These are phyloP conservation scores for Siphlonurus alternatus DNA, from an alignment of 2,888 invertebrate genomes.

Conservation along the genomic window DNA sequence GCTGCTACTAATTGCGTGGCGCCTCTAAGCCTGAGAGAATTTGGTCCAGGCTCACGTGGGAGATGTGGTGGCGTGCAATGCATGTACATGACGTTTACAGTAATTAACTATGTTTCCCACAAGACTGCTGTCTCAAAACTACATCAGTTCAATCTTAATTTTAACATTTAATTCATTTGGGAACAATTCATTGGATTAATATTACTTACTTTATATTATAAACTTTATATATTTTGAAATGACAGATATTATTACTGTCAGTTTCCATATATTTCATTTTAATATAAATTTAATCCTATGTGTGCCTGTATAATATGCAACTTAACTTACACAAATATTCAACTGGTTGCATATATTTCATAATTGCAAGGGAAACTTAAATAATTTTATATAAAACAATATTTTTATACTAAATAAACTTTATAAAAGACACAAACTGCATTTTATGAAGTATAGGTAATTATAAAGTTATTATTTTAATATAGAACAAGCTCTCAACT, in stretches of 20 bases:
- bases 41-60: too few species aligned
- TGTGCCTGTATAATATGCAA: background rate
- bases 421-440: too few species aligned
- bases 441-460: too few species aligned
- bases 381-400: too few species aligned
- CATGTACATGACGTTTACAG: background rate
- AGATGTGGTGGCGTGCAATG: too few species aligned
- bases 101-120: background rate
- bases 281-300: background rate
- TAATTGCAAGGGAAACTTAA: background rate
- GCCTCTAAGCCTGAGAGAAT: too few species aligned
- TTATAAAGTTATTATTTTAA: too few species aligned
- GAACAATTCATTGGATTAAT: background rate
- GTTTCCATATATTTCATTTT: background rate
- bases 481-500: too few species aligned
- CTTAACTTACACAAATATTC: background rate
- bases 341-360: background rate
- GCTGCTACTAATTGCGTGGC: too few species aligned
- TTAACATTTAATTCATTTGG: background rate
- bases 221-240: background rate
- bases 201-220: background rate
- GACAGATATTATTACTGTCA: background rate
- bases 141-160: background rate
- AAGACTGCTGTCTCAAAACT: background rate
- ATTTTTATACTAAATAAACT: too few species aligned